Conservation (phyloP, 2,113 vertebrate genomes). For the Chunga burmeisteri region DNA sequence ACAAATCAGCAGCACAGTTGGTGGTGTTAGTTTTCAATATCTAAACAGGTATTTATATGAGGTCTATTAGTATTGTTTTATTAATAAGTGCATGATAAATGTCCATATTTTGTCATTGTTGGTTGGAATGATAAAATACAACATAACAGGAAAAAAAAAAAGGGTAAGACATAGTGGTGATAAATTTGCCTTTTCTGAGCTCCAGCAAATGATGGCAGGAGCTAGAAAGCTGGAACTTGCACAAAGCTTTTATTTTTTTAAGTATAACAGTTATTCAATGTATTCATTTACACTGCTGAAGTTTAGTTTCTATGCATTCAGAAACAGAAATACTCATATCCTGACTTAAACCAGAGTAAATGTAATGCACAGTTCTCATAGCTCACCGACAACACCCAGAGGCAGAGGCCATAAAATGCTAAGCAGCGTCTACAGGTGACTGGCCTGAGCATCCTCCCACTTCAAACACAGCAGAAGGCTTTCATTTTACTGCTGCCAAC, state of each 20-base stretch:
- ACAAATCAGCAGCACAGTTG: background rate
- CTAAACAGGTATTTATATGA: background rate
- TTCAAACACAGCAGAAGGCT: background rate
- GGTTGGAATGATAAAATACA: background rate
- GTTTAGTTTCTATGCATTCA: background rate
- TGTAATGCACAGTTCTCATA: background rate
- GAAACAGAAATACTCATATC: background rate
- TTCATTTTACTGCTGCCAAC: background rate
- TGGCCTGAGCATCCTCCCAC: background rate
- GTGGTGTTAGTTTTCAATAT: background rate
- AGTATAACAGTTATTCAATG: background rate
- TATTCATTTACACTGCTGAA: background rate
- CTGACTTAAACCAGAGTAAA: background rate
- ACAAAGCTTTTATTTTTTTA: background rate
- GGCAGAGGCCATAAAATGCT: background rate
- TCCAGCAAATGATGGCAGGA: background rate
- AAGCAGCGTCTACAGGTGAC: background rate
- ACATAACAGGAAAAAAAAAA: background rate
- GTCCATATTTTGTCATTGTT: background rate
- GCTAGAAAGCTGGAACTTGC: background rate
- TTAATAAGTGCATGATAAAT: background rate
- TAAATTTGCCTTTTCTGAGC: background rate
- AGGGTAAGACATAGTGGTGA: background rate
- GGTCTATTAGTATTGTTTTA: background rate
- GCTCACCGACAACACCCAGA: background rate